A percentile compares a stretch with the other conserved stretches of the same genome.
Conservation (phyloP, 1,140 invertebrate genomes). For the Cydia fagiglandana region DNA sequence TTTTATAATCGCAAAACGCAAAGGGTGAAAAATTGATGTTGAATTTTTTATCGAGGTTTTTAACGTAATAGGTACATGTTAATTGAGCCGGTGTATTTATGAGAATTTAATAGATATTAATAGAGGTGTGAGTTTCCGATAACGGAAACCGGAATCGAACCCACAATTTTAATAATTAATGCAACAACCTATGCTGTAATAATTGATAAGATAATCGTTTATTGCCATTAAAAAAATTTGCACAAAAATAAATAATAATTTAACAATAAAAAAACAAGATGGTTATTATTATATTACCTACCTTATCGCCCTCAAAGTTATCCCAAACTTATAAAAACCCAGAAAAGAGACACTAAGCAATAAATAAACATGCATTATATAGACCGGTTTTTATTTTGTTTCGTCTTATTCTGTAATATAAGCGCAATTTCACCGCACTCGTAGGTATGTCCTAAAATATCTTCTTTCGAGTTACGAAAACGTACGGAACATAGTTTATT, state of each 20-base stretch:
- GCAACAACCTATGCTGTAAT: too few species aligned
- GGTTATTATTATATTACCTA: neutral
- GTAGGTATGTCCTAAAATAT: too few species aligned
- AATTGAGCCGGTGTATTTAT: neutral
- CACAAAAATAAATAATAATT: neutral
- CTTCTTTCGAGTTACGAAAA: too few species aligned
- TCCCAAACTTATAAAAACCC: neutral
- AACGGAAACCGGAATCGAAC: neutral
- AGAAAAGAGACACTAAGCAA: too few species aligned
- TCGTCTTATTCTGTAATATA: too few species aligned
- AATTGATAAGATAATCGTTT: too few species aligned
- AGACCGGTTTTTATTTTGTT: too few species aligned
- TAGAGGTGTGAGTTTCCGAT: neutral
- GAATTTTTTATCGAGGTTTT: neutral
- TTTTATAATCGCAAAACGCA: neutral
- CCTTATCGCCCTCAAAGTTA: neutral
- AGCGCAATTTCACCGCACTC: too few species aligned
- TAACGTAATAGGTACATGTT: neutral
- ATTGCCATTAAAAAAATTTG: too few species aligned
- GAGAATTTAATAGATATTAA: neutral
- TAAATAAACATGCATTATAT: too few species aligned
- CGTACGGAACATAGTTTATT: too few species aligned
- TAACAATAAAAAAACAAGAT: neutral
- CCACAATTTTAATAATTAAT: too few species aligned
- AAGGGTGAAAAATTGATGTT: slow-evolving; percentile 4